Base-by-base conservation (phyloP, 2,113 vertebrate genomes). In the Corythoichthys haematopterus region DNA sequence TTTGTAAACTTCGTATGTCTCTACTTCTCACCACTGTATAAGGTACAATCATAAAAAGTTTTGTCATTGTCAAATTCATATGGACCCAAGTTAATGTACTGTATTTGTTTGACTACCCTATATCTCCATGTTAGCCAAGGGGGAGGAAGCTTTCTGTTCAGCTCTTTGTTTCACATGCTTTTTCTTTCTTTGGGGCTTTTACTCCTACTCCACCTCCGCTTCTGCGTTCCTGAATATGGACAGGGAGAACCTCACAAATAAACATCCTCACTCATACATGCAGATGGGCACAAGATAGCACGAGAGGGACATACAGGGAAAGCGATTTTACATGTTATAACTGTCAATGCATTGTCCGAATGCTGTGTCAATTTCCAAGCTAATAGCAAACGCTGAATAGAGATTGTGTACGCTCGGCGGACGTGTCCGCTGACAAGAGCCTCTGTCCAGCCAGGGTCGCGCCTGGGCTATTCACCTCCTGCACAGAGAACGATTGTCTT, bases 401-500 rank as follows among this genome's bases (percentile, higher is more conserved):
- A 73, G 66, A 72, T 16, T 28, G 70, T 64, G 62, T 65, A 71
- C 16, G 35, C 4, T 47, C 8, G 35, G 70, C 66, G 61, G 65
- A 66, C 74, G 66, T 57, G 50, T 67, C 73, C 74, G n/a, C 79
- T 87, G 86, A 88, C 79, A 87, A 69, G 80, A 78, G 69, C 81
- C 88, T 91, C 86, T 91, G 89, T 91, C 77, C 78, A 58, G 56
- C 65, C 71, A 76, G 79, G 60, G 76, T 85, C 86, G 85, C 87
- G 82, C 87, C 85, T 84, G 35, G 14, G 35, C 80, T 70, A 47
- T 62, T 46, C 83, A 69, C 64, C 74, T 78, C 77, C 69, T 3
- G 69, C 85, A 92, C 90, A 90, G 85, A 85, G 81, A 72, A 70
- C 80, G 76, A 88, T 91, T 92, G 91, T 92, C 82, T 82, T 51